Conservation (phyloP, 2,888 invertebrate genomes). For the Cheilosia grossa region DNA sequence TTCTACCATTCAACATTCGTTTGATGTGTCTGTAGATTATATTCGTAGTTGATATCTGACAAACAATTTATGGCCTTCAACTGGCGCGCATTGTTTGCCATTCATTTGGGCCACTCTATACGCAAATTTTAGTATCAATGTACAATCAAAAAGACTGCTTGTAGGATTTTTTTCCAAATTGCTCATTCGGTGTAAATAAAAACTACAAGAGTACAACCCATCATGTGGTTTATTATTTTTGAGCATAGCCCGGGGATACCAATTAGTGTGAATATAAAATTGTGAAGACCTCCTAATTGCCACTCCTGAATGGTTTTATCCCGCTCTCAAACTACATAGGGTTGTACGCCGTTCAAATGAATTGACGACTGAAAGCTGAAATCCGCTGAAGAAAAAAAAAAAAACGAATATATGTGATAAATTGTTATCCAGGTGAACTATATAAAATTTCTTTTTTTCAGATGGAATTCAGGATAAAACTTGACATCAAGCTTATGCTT, state of each 20-base stretch:
- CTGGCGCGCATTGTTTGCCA: conserved; percentile 9
- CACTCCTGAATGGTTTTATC: conserved; percentile 19
- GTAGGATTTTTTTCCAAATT: not conserved
- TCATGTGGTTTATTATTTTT: conserved; percentile 3
- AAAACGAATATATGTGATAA: not conserved
- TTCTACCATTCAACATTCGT: conserved; percentile 8
- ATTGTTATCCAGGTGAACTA: not conserved
- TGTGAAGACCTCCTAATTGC: conserved; percentile 39
- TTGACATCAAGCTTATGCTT: too few relatives aligned
- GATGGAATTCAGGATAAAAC: too few relatives aligned
- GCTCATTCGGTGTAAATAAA: not conserved
- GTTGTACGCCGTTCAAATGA: not conserved
- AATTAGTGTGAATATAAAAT: conserved; percentile 47
- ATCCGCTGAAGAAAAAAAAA: not conserved
- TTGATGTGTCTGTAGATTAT: not conserved
- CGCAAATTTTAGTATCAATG: conserved; percentile 8
- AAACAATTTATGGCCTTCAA: conserved; percentile 47
- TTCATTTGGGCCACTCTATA: conserved; percentile 20
- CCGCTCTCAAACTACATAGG: conserved; percentile 5
- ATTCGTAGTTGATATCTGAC: conserved; percentile 17
- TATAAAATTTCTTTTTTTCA: too few relatives aligned
- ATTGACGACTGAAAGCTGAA: not conserved
- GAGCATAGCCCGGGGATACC: conserved; percentile 25
- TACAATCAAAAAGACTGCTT: not conserved
- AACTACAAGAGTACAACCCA: not conserved